phyloP scores from a whole-genome alignment of 2,888 invertebrate genomes.

The Agriotes lineatus region DNA sequence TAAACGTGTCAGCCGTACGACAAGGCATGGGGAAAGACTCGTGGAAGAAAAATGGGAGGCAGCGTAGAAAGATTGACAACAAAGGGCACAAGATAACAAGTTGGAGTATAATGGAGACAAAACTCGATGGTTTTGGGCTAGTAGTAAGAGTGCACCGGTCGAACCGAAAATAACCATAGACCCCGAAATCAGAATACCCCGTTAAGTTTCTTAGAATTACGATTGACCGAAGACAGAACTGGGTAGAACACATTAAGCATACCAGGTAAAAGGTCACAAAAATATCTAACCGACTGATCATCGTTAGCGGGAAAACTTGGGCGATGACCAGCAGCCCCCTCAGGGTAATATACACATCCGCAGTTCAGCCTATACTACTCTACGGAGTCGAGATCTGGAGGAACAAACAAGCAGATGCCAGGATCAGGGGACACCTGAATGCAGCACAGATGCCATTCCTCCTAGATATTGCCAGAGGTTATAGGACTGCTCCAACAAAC shows the following conservation, averaged over 20 bases:
- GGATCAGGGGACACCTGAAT: not conserved
- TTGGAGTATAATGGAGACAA: too few species aligned
- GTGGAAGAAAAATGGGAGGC: not conserved
- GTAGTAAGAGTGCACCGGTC: too few species aligned
- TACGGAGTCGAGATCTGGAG: not conserved
- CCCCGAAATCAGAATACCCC: not conserved
- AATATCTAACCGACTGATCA: not conserved
- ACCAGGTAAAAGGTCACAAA: not conserved
- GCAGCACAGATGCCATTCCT: not conserved
- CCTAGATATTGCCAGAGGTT: not conserved
- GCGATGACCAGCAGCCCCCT: not conserved
- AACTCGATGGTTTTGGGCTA: too few species aligned
- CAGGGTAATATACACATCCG: not conserved
- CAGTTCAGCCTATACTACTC: not conserved
- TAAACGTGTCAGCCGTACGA: not conserved
- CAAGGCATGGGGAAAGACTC: not conserved
- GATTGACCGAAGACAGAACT: not conserved
- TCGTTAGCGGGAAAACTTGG: not conserved
- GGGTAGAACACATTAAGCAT: not conserved
- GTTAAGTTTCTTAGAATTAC: not conserved
- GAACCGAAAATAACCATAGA: not conserved
- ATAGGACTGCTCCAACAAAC: not conserved
- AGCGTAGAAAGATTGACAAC: too few species aligned
- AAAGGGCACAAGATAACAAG: too few species aligned
- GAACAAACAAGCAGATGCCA: not conserved